Evolutionary conservation across 2,113 vertebrate species (phyloP), one percentile per base, ranked within the genome.

Genomic region (Pontoporia blainvillei): DNA sequence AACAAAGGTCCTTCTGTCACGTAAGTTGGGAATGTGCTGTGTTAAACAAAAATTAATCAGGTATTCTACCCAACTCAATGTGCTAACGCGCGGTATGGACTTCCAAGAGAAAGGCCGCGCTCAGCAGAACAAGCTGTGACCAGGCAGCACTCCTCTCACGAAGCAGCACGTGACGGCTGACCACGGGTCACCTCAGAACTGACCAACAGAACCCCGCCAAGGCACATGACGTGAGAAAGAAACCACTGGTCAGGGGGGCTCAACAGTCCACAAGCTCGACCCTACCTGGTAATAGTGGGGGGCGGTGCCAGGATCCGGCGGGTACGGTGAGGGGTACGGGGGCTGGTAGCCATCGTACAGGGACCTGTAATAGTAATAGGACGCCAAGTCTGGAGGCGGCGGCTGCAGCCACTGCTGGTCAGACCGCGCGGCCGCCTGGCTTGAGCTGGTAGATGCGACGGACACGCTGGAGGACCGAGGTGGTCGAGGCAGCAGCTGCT

Each of bases 271-370:
- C 92, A 44, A 64, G 12, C 64, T 31, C 4, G 8, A 1, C 92
- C 57, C 12, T 98, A 99, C 99, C 98, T 99, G 99, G 97, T 99
- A 99, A 96, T 99, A 99, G n/a, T 98, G 98, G 44, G 99, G 98
- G 86, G 98, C 96, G 0, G 98, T 39, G 93, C 99, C 99, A 4
- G 99, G 99, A 88, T 99, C 99, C 0, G 98, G 97, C 8, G 98
- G 99, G 54, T 99, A 99, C 0, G 98, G 98, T 9, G 98, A 97
- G 0, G 98, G 98, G 95, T 99, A 99, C 0, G 98, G 98, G 6
- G 98, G 85, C 96, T 98, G 98, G 96, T 99, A 99, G 89, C 99
- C 98, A 10, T 99, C 98, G 0, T 99, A 99, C 71, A 98, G 97
- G 2, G 99, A 73, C 29, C 98, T 95, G 20, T 92, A 96, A 13